These are phyloP conservation scores for Pipa parva DNA, from an alignment of 2,113 vertebrate genomes.

Conservation along the genomic window DNA sequence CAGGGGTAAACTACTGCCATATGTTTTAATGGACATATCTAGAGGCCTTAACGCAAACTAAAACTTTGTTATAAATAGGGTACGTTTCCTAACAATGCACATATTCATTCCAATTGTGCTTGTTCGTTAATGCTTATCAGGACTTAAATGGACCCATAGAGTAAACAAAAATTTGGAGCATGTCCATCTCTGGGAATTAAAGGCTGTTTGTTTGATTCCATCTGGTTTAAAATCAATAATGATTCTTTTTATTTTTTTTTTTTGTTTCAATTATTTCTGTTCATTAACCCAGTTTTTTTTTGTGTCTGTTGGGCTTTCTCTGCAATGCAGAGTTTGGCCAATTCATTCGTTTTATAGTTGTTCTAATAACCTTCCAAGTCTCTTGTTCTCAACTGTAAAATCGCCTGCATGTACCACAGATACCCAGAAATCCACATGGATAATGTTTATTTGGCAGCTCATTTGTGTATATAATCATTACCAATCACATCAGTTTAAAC, in stretches of 20 bases:
- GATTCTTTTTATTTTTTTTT: slow-evolving; percentile 20
- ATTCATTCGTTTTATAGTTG: slow-evolving; percentile 13
- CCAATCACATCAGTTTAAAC: slow-evolving; percentile 31
- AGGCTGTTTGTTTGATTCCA: slow-evolving; percentile 15
- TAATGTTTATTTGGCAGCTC: slow-evolving; percentile 29
- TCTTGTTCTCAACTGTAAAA: slow-evolving; percentile 17
- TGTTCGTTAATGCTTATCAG: slow-evolving; percentile 18
- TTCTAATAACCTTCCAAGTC: slow-evolving; percentile 23
- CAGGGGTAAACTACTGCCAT: no score
- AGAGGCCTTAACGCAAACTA: no score
- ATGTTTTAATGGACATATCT: no score
- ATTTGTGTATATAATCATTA: slow-evolving; percentile 22
- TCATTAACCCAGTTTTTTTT: slow-evolving; percentile 17
- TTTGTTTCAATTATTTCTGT: slow-evolving; percentile 23
- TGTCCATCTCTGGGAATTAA: slow-evolving; percentile 29
- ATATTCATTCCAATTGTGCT: slow-evolving; percentile 5
- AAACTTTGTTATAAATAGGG: background rate
- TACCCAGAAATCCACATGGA: slow-evolving; percentile 18
- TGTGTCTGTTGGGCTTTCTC: slow-evolving; percentile 12
- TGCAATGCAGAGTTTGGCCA: slow-evolving; percentile 3
- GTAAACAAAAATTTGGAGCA: slow-evolving; percentile 33
- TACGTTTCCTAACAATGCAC: slow-evolving; percentile 16
- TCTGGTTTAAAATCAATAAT: slow-evolving; percentile 39
- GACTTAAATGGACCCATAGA: slow-evolving; percentile 11
- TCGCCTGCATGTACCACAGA: slow-evolving; percentile 11